Base-by-base conservation (phyloP, 2,113 vertebrate species). In the Sorex fumeus region DNA sequence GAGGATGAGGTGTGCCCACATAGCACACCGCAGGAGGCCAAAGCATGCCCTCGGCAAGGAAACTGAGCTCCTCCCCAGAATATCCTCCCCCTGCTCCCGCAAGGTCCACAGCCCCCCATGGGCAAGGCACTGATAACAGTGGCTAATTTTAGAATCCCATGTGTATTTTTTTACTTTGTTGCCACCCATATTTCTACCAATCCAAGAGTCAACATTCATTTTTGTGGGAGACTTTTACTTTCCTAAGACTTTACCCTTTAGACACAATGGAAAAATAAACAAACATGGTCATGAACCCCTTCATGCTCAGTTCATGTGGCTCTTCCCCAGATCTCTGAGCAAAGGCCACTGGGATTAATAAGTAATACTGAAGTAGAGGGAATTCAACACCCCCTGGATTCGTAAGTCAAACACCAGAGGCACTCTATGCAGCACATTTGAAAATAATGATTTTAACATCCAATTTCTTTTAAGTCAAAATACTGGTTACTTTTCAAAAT, bases 291-390 rank as follows among this genome's bases (percentile, higher is more conserved):
- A 75, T 60, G 30, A 83, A 81, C 72, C 50, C 23, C 91, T 12
- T 79, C 93, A 94, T 12, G 82, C 53, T 94, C 78, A n/a, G 76
- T 83, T 84, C 67, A 75, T 78, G 91, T 89, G 96, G 91, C 86
- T 94, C 60, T 91, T 91, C 94, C 95, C 97, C 86, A 95, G 80
- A 96, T 21, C 50, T 94, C 87, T 93, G 95, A 97, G 76, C 97
- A 97, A 97, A 97, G 67, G 87, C 76, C 93, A 88, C 25, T 32
- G 81, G 95, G 97, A 97, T 97, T 97, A 98, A 96, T 97, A 97
- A 97, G 95, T 97, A 98, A 98, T 97, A 91, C 67, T 84, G 90
- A 89, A 94, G 95, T 93, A 94, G 95, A 62, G 74, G 88, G 70
- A 69, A 92, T 94, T 96, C 97, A 97, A 96, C 91, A 95, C 78